Conservation (phyloP, 1,140 invertebrate species). For the Akabosia matsudoensis region DNA sequence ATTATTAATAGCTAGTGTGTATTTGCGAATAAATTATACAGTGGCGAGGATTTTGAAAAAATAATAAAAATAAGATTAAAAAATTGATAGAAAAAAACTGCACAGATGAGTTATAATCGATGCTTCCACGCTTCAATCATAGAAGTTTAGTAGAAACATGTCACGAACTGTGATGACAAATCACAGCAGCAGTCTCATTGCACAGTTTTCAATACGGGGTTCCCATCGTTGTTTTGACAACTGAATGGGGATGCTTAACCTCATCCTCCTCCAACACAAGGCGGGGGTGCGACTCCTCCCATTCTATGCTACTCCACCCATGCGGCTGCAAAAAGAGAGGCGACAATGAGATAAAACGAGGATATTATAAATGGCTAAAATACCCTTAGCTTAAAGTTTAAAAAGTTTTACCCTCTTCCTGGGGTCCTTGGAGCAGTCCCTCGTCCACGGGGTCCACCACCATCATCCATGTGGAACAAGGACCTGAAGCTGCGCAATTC, state of each 20-base stretch:
- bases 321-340: constrained; percentile 24
- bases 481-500: constrained; percentile 32
- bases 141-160: constrained; percentile 33
- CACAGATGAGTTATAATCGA: not conserved
- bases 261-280: constrained; percentile 39
- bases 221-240: not conserved
- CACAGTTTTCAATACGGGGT: not conserved
- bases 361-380: not conserved
- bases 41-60: no score
- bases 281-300: constrained; percentile 26
- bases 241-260: constrained; percentile 33
- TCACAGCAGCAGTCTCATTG: not conserved
- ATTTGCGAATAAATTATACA: no score
- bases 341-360: no score
- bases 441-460: constrained; percentile 5
- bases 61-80: no score
- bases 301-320: constrained; percentile 33
- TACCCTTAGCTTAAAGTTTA: not conserved
- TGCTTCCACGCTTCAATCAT: constrained; percentile 14
- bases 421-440: constrained; percentile 27
- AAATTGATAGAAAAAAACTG: no score
- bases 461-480: constrained; percentile 35
- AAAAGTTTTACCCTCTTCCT: constrained; percentile 33
- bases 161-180: constrained; percentile 17
- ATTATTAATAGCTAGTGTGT: no score